Base-by-base conservation (phyloP, 2,797 vertebrate genomes). In the Halcyon badia region DNA sequence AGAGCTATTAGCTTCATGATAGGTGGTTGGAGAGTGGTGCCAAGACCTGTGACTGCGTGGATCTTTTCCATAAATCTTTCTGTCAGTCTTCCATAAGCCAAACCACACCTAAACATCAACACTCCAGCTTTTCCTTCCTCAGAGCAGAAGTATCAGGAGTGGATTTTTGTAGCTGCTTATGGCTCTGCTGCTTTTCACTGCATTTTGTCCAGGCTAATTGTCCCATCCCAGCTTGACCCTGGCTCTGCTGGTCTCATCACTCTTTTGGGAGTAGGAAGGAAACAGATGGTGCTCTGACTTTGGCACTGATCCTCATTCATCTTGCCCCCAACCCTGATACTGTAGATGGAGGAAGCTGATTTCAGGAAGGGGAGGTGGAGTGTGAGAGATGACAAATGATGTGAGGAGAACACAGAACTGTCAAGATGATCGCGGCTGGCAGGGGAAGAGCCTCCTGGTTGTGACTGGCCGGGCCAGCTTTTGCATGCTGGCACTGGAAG, bases 391-490 rank as follows among this genome's bases (percentile, higher is more conserved):
- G 87, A 82, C 71, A 90, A 79, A 90, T 87, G 88, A 95, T 94
- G 84, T 71, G 83, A 97, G 51, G 37, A 84, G 94, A 89, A 90
- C 92, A 94, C 84, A 94, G 83, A 97, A 89, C 96, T 97, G 97
- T 97, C 97, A 97, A 71, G 83, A 85, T 83, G 91, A 97, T 97
- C 56, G 69, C 1, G 10, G 79, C 35, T 89, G 33, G 49, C 19
- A 56, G 56, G 30, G 52, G 65, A 97, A 95, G 78, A 87, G 69
- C 72, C 52, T 95, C 42, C 52, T 10, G 11, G 65, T 93, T 97
- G 65, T 87, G 96, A 97, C 87, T 95, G 69, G 84, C 69, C 52
- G 73, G 73, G 89, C 60, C 2, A 11, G 68, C 73, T 88, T 96
- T 95, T 61, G 42, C 65, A 30, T 79, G 78, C 84, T 89, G 94